Evolutionary conservation across 2,797 vertebrate species (phyloP), one percentile per base, ranked within the genome.

Genomic region (Telmatherina bonti): DNA sequence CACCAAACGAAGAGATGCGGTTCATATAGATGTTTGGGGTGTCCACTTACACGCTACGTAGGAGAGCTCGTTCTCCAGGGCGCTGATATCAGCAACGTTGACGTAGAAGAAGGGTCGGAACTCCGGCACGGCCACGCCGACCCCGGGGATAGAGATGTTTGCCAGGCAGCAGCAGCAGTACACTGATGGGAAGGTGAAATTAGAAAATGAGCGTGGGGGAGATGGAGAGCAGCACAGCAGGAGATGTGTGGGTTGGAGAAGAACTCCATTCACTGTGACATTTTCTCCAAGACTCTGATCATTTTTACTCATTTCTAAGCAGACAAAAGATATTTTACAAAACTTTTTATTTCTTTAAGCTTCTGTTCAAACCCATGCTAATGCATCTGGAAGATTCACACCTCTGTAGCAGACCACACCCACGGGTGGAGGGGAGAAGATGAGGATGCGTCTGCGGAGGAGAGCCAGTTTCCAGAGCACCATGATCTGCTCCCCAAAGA

Each of bases 91-190:
- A 0, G 96, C 96, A 81, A 98, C 96, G 0, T 97, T 98, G 66
- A 98, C 96, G 0, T 98, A 98, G 91, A 98, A 98, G 90, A 97
- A 98, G 24, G 97, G 97, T 72, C 97, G 95, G 77, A 97, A 96
- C 83, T 98, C 96, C 0, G 97, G 96, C 12, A 97, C 93, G 1
- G 96, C 91, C 82, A 92, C 91, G 60, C 96, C 96, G 16, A 98
- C 95, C 29, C 96, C 96, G 0, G 97, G 96, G 79, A 98, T 93
- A 33, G 96, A 98, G 81, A 98, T 93, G 41, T 98, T 98, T 41
- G 96, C 96, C 85, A 98, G 94, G 88, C 96, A 98, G 83, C 97
- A 98, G 92, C 97, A 98, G 91, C 97, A 97, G 79, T 98, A 98
- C 80, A 98, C 97, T 98, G 85, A 0, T 3, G 24, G 38, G 61